These are phyloP conservation scores for Spheniscus humboldti DNA, from an alignment of 2,797 vertebrate species.

Conservation along the genomic window DNA sequence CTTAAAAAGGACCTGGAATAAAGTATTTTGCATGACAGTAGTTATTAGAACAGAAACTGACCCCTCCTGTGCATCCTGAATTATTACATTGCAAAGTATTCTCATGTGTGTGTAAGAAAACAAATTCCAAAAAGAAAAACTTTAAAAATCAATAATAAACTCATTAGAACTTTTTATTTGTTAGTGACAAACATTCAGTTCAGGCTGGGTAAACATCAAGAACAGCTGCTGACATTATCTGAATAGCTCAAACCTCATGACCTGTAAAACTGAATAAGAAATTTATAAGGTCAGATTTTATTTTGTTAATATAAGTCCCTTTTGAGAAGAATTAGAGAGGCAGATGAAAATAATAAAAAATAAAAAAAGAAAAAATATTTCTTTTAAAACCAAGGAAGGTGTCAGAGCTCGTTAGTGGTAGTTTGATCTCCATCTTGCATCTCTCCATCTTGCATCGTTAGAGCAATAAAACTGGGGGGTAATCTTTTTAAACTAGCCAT, in stretches of 20 bases:
- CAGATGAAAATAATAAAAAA: not conserved
- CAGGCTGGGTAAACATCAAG: not conserved
- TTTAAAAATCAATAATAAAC: not conserved
- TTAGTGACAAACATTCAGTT: not conserved
- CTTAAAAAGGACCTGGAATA: not conserved
- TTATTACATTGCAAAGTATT: not conserved
- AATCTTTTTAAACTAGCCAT: not conserved
- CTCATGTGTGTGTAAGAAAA: not conserved
- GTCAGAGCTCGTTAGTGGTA: not conserved
- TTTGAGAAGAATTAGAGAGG: not conserved
- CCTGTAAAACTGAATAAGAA: not conserved
- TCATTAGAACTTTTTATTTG: not conserved
- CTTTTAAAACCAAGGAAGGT: not conserved
- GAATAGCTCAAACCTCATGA: not conserved
- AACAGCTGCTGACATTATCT: not conserved
- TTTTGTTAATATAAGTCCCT: not conserved
- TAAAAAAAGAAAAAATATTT: not conserved
- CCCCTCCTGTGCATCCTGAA: not conserved
- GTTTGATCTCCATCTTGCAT: not conserved
- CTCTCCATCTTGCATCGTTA: not conserved
- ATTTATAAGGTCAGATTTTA: not conserved
- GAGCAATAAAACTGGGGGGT: not conserved
- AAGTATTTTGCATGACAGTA: not conserved
- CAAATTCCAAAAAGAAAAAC: not conserved
- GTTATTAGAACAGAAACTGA: not conserved